A percentile compares a stretch with the other conserved stretches of the same genome.
Evolutionary conservation across 2,888 invertebrate species (phyloP).

Genomic region (Brachypalpus laphriformis): DNA sequence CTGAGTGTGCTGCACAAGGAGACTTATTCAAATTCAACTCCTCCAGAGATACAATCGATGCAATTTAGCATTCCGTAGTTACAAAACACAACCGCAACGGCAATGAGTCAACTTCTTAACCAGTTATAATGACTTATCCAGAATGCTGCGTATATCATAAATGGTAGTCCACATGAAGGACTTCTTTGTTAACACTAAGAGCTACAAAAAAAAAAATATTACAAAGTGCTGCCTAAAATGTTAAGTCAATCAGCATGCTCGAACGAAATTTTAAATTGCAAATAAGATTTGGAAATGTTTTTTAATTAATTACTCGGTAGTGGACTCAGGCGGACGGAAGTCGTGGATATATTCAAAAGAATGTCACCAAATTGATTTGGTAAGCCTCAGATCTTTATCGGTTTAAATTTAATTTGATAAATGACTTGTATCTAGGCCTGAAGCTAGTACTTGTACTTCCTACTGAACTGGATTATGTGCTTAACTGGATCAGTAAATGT

Average conservation of each 20-base stretch:
- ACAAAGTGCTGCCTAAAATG: not conserved
- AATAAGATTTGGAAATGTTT: slow-evolving; percentile 15
- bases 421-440: not conserved
- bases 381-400: not conserved
- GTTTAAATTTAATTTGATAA: not conserved
- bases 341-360: not conserved
- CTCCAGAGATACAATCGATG: slow-evolving; percentile 32
- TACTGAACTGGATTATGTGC: slow-evolving; percentile 1
- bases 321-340: not conserved
- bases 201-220: not conserved
- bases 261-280: slow-evolving; percentile 5
- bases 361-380: not conserved
- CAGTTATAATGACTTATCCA: slow-evolving; percentile 32
- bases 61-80: slow-evolving; percentile 6
- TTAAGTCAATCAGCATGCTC: slow-evolving; percentile 15
- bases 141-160: not conserved
- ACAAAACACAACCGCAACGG: not conserved
- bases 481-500: slow-evolving; percentile 16
- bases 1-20: slow-evolving; percentile 8
- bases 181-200: slow-evolving; percentile 26
- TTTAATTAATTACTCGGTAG: not conserved
- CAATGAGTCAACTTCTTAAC: slow-evolving; percentile 38
- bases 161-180: slow-evolving; percentile 34
- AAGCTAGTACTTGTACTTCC: not conserved
- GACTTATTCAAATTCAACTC: slow-evolving; percentile 35